phyloP scores from a whole-genome alignment of 2,797 vertebrate genomes.

The Trichosurus vulpecula region DNA sequence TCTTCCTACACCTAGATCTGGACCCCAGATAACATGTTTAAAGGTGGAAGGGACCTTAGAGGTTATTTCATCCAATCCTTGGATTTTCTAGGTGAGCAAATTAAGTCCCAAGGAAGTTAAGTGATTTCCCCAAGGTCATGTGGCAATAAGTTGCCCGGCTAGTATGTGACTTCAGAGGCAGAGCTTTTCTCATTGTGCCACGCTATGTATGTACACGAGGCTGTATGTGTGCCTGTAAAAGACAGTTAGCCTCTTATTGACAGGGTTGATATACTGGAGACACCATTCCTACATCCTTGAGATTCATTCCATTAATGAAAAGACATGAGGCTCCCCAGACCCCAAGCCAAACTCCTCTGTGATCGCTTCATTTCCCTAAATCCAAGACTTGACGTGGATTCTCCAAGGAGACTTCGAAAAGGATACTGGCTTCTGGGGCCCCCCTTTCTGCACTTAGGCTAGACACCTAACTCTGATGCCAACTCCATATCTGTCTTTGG shows the following conservation, averaged over 20 bases:
- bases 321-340: neutral
- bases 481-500: neutral
- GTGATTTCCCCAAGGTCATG: neutral
- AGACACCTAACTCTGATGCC: neutral
- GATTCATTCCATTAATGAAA: neutral
- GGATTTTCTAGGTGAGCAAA: neutral
- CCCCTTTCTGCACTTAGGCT: neutral
- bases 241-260: neutral
- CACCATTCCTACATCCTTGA: neutral
- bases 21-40: neutral
- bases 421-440: neutral
- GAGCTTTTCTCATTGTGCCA: neutral
- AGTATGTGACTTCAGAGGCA: neutral
- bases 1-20: neutral
- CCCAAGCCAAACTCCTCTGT: neutral
- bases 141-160: neutral
- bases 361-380: neutral
- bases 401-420: neutral
- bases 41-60: neutral
- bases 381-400: neutral
- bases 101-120: neutral
- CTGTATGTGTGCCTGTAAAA: neutral
- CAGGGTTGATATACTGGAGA: neutral
- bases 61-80: neutral
- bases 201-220: neutral